Conservation (phyloP, 2,113 vertebrate genomes). For the Cranoglanis bouderius region DNA sequence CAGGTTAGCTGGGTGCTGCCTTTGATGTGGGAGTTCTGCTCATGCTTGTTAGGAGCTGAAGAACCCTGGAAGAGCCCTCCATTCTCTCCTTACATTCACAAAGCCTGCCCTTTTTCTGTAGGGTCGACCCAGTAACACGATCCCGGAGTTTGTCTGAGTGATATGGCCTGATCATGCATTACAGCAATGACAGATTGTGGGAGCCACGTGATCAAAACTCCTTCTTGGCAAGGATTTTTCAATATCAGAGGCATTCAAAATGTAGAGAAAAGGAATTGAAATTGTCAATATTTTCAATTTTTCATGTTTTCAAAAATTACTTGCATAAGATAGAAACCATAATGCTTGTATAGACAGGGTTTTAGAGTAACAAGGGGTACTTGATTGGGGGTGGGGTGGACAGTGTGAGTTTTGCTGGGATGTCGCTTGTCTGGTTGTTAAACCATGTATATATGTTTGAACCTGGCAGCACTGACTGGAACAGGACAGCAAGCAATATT, state of each 20-base stretch:
- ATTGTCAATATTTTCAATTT: neutral
- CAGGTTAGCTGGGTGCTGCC: neutral
- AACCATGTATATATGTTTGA: neutral
- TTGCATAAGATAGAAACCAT: neutral
- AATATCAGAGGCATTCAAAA: neutral
- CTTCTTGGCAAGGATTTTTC: neutral
- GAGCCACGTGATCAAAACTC: constrained; percentile 17
- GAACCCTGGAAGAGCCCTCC: constrained; percentile 27
- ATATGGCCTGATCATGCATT: constrained; percentile 59
- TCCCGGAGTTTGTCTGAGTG: constrained; percentile 48
- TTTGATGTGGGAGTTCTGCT: constrained; percentile 29
- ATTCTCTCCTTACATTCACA: constrained; percentile 15
- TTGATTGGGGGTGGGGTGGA: neutral
- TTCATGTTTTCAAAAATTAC: neutral
- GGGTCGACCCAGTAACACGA: constrained; percentile 31
- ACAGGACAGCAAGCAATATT: neutral
- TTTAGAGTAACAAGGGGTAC: neutral
- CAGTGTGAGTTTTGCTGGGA: neutral
- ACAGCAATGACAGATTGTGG: constrained; percentile 22
- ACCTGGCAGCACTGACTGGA: neutral
- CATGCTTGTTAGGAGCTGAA: neutral
- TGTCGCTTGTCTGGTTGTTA: neutral
- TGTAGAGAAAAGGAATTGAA: neutral
- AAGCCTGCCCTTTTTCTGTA: constrained; percentile 30
- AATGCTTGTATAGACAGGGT: neutral